These are phyloP conservation scores for Motacilla tschutschensis DNA, from an alignment of 2,113 vertebrate species.

Conservation along the genomic window DNA sequence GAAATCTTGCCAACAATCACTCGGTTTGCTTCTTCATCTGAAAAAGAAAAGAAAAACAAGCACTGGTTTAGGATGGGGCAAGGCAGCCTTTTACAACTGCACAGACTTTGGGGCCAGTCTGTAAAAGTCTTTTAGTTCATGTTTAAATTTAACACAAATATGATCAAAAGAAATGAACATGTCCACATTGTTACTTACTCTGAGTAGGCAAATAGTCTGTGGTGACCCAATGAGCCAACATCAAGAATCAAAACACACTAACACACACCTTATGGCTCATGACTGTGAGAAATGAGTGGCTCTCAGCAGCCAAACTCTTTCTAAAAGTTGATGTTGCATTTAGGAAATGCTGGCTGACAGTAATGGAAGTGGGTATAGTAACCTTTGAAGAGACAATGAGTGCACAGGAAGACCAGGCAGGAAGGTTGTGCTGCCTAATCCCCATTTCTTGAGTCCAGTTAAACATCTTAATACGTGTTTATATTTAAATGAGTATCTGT, in stretches of 20 bases:
- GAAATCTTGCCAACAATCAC: conserved; percentile 92
- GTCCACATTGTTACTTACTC: neutral
- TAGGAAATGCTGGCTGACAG: neutral
- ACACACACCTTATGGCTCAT: neutral
- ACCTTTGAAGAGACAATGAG: neutral
- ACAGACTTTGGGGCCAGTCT: too few relatives aligned
- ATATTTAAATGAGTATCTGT: neutral
- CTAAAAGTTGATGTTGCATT: neutral
- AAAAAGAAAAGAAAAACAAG: neutral
- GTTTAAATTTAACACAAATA: neutral
- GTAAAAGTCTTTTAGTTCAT: neutral
- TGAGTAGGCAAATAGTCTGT: neutral
- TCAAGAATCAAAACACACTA: neutral
- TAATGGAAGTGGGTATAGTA: neutral
- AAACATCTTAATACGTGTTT: accelerated
- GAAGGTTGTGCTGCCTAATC: neutral
- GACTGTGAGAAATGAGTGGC: neutral
- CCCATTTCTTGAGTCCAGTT: neutral
- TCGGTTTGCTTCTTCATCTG: conserved; percentile 81
- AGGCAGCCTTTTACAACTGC: neutral
- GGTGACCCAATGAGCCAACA: neutral
- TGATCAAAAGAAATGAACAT: neutral
- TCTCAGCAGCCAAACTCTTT: neutral
- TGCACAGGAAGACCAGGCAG: neutral
- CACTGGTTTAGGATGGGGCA: neutral